Base-by-base conservation (phyloP, 2,797 vertebrate species). In the Chrosomus eos region DNA sequence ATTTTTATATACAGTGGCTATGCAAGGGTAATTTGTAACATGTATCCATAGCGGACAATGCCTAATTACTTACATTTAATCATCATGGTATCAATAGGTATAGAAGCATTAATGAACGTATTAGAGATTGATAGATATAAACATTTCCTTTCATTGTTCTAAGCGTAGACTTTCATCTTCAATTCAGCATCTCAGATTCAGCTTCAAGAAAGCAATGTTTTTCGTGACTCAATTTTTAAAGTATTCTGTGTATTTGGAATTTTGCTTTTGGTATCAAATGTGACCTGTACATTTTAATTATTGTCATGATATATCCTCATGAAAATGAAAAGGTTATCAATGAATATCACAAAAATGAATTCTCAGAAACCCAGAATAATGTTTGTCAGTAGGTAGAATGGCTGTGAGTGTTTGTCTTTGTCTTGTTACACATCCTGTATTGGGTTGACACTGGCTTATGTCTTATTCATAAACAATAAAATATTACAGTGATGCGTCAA, bases 381-480 rank as follows among this genome's bases (percentile, higher is more conserved):
- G 28, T 78, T 79, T 82, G 33, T 80, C 53, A 28, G 36, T 78
- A 76, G 36, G 43, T 86, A 36, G 82, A 68, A 68, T 62, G 45
- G 18, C 51, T 85, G 81, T 88, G 60, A 78, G 62, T 85, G 64
- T 87, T 73, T 80, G 77, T 80, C 43, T 67, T 76, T 73, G 53
- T 86, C 64, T 71, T 71, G 71, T 73, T 62, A 26, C 21, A 64
- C 64, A 81, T 90, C 84, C 75, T 92, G 71, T 90, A 89, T 93
- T 92, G 91, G 91, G 90, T 93, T 89, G 91, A 89, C 90, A 92
- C 89, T 88, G 91, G 88, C 88, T 92, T 87, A 86, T 90, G 85
- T 93, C 85, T 90, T 78, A 89, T 88, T 88, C 91, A 88, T 90
- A 74, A 92, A 90, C 88, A 93, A 94, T 93, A 94, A 94, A 93